Evolutionary conservation across 2,797 vertebrate genomes (phyloP).

Genomic region (Scolopax rusticola): DNA sequence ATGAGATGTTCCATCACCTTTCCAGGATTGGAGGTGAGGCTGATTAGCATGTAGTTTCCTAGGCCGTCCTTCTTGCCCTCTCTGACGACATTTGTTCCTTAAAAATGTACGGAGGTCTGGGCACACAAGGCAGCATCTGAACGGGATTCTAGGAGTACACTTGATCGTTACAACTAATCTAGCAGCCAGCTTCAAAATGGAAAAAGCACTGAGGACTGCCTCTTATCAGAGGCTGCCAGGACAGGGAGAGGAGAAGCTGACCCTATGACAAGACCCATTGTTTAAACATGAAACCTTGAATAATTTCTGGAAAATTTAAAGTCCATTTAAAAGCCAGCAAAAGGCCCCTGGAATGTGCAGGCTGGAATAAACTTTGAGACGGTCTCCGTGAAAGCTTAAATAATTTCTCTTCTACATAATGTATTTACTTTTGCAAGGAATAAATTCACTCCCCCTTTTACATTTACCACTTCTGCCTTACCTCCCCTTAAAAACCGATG

Average conservation of each 20-base stretch:
- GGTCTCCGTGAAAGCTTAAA: neutral
- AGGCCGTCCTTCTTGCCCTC: neutral
- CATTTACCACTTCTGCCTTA: neutral
- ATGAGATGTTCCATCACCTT: neutral
- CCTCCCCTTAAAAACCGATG: neutral
- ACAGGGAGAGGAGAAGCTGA: neutral
- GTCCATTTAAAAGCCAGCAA: neutral
- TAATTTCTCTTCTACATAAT: neutral
- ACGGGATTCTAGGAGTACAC: neutral
- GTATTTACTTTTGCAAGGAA: neutral
- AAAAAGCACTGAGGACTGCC: neutral
- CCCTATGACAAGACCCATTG: neutral
- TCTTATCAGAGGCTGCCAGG: neutral
- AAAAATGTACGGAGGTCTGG: neutral
- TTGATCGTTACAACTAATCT: rapidly evolving
- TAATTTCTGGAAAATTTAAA: neutral
- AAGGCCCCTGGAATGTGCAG: neutral
- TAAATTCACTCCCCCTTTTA: neutral
- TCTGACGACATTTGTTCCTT: neutral
- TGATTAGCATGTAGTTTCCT: neutral
- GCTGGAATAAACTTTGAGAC: neutral
- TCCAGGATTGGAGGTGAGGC: neutral
- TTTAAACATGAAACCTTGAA: neutral
- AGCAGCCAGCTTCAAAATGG: neutral
- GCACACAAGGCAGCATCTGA: neutral